phyloP scores from a whole-genome alignment of 2,888 invertebrate genomes.

The Zaprionus obscuricornis region DNA sequence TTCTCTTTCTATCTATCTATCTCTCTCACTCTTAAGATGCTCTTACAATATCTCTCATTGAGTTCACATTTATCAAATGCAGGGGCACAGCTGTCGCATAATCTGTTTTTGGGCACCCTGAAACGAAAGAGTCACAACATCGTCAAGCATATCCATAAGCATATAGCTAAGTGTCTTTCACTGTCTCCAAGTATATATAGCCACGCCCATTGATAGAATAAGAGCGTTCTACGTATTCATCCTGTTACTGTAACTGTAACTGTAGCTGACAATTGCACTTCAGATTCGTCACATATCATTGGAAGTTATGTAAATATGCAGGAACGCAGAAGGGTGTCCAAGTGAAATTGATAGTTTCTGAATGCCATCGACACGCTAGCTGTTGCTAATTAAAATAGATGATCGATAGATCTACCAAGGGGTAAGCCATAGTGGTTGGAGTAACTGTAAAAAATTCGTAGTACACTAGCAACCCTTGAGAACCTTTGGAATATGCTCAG shows the following conservation, averaged over 20 bases:
- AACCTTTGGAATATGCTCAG: constrained; percentile 40
- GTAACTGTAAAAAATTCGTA: constrained; percentile 45
- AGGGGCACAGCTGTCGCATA: constrained; percentile 62
- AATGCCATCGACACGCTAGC: constrained; percentile 77
- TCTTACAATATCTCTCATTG: constrained; percentile 21
- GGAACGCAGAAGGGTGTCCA: constrained; percentile 55
- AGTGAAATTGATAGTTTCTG: constrained; percentile 78
- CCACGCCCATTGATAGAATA: too few species aligned
- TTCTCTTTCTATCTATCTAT: too few species aligned
- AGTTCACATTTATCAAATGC: constrained; percentile 68
- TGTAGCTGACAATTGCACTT: constrained; percentile 54
- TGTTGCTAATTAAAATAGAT: constrained; percentile 77
- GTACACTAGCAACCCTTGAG: constrained; percentile 62
- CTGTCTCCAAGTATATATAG: constrained; percentile 39
- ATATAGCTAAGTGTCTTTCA: constrained; percentile 49
- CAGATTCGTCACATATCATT: constrained; percentile 75
- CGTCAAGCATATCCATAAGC: constrained; percentile 58
- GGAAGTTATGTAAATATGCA: constrained; percentile 64
- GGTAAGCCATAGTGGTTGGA: too few species aligned
- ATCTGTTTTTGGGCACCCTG: constrained; percentile 4
- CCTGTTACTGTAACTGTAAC: constrained; percentile 5
- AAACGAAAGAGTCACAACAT: constrained; percentile 29
- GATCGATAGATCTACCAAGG: constrained; percentile 63
- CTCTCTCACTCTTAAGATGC: too few species aligned
- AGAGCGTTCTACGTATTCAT: too few species aligned